Base-by-base conservation (phyloP, 2,888 invertebrate species). In the Morpho helenor region DNA sequence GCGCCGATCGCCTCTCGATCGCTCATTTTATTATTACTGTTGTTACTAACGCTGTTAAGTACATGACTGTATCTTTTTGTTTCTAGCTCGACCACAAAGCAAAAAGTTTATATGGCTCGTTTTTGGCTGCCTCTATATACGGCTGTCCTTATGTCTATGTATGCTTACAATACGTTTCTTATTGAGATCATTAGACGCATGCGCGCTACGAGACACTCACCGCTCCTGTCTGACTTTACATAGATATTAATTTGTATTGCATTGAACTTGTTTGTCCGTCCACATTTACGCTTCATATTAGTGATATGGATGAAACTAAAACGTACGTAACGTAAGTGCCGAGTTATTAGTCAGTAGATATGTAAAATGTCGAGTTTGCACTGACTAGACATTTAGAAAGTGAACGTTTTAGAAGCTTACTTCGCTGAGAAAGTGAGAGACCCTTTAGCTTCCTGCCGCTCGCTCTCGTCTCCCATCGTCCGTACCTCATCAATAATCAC, bases 111-210 rank as follows among this genome's bases (percentile, higher is more conserved):
- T 84, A 84, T 88, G 88, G 89, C 89, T 89, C 88, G 88, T 89
- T 82, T 84, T 88, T 87, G 88, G 87, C 87, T 87, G 88, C 83
- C 85, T 87, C 84, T 87, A 83, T 88, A 77, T 87, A 75, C 88
- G 88, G 87, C 87, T 89, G 87, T 89, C 84, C 75, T 88, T 87
- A 77, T 88, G 84, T 89, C 88, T 87, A 85, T 89, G 89, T 89
- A 89, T 87, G 89, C 89, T 89, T 88, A 80, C 80, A 82, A 80
- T 88, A 82, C 75, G 63, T 45, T 80, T 72, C 74, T 82, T 79
- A 77, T 66, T 81, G 78, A 71, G 68, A 72, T 78, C 82, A 82
- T 77, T 86, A 86, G 85, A 65, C 73, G 88, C 89, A 88, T 88
- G 89, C 75, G 73, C 69, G 66, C 68, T 68, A 66, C 64, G 67